A percentile compares a stretch with the other conserved stretches of the same genome.
phyloP scores from a whole-genome alignment of 2,113 vertebrate genomes.

The Mus pahari region DNA sequence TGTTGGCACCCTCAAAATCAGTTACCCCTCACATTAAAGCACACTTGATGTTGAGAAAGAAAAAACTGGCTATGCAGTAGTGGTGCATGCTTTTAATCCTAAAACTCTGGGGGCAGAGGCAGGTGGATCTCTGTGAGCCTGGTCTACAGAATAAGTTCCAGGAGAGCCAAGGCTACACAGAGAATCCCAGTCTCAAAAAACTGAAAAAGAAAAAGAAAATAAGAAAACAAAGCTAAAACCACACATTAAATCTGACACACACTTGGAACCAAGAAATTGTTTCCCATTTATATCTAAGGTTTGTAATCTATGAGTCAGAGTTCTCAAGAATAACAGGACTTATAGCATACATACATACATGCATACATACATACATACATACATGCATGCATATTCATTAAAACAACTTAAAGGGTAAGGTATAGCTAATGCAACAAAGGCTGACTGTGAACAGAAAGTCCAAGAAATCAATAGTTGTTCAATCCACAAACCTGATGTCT shows the following conservation, averaged over 20 bases:
- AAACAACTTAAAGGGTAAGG: neutral
- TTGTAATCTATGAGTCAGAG: neutral
- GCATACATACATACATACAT: too few relatives aligned
- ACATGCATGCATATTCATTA: neutral
- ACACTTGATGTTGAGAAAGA: neutral
- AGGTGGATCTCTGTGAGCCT: too few relatives aligned
- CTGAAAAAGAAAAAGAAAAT: too few relatives aligned
- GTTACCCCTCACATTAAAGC: neutral
- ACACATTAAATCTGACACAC: neutral
- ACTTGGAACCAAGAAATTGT: slow-evolving; percentile 4
- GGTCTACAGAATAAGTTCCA: too few relatives aligned
- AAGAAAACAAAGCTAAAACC: slow-evolving; percentile 4
- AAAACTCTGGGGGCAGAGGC: too few relatives aligned
- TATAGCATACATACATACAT: neutral
- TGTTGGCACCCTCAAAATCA: neutral
- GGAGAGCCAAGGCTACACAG: too few relatives aligned
- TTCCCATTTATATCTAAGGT: slow-evolving; percentile 35
- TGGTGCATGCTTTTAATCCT: too few relatives aligned
- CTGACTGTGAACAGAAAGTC: neutral
- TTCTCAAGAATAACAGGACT: neutral
- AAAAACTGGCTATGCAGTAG: too few relatives aligned
- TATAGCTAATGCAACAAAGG: neutral
- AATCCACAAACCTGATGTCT: too few relatives aligned
- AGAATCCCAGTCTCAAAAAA: too few relatives aligned
- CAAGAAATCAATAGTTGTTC: neutral